Percentiles rank a stretch among this genome's conserved stretches.
Conservation (phyloP, 2,797 vertebrate species). For the Lagorchestes hirsutus region DNA sequence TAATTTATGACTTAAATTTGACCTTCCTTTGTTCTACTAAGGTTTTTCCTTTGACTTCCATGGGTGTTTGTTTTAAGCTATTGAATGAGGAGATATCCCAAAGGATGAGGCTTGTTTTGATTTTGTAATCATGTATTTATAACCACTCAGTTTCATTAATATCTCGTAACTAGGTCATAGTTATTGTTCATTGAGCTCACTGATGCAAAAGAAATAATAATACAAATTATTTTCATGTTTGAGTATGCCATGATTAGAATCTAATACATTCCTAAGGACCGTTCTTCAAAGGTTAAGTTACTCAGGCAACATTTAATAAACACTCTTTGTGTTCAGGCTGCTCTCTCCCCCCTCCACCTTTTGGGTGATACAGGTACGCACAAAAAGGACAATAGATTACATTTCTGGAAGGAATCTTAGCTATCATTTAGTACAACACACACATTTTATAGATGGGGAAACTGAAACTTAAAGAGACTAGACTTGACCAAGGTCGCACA, state of each 20-base stretch:
- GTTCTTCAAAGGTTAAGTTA: background rate
- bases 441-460: background rate
- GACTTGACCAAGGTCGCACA: background rate
- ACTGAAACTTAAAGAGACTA: background rate
- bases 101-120: conserved; percentile 51
- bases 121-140: background rate
- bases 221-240: background rate
- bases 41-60: conserved; percentile 52
- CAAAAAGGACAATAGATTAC: background rate
- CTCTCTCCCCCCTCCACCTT: background rate
- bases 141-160: background rate
- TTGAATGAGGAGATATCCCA: background rate
- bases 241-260: background rate
- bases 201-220: background rate
- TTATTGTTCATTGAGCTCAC: background rate
- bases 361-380: background rate
- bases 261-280: background rate
- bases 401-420: background rate
- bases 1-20: conserved; percentile 63
- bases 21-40: conserved; percentile 30
- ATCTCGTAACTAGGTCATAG: conserved; percentile 13
- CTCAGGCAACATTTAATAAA: background rate
- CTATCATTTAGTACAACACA: background rate
- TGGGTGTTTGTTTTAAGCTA: conserved; percentile 20
- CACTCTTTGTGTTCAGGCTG: background rate